These are phyloP conservation scores for Mythimna lalbum DNA, from an alignment of 2,888 invertebrate species.

Conservation along the genomic window DNA sequence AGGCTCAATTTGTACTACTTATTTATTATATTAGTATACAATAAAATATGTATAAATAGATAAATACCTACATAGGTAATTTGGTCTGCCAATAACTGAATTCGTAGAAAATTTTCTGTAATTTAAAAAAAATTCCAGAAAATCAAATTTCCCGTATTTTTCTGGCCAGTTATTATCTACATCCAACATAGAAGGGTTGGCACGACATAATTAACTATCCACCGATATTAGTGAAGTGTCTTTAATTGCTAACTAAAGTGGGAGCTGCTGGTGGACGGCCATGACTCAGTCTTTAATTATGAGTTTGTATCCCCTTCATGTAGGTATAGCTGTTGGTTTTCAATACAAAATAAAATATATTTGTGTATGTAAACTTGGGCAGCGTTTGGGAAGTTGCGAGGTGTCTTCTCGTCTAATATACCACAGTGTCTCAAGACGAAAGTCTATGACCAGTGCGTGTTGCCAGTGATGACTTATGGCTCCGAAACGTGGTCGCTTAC, in stretches of 20 bases:
- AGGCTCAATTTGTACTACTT: too few relatives aligned
- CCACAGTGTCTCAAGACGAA: too few relatives aligned
- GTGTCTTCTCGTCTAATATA: too few relatives aligned
- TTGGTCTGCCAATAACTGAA: neutral
- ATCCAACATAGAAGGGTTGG: conserved; percentile 30
- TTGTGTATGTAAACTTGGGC: too few relatives aligned
- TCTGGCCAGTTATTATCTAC: conserved; percentile 24
- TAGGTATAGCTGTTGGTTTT: neutral
- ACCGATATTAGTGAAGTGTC: conserved; percentile 25
- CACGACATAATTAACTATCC: conserved; percentile 33
- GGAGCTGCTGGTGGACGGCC: neutral
- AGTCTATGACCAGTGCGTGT: too few relatives aligned
- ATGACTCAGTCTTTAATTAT: neutral
- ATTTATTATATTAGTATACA: too few relatives aligned
- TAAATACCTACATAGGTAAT: too few relatives aligned
- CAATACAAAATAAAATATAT: too few relatives aligned
- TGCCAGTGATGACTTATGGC: too few relatives aligned
- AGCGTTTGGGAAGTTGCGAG: too few relatives aligned
- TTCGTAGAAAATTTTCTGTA: neutral
- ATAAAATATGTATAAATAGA: too few relatives aligned
- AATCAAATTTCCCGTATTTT: conserved; percentile 12
- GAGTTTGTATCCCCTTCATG: neutral
- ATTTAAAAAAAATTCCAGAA: neutral
- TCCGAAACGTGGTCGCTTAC: too few relatives aligned
- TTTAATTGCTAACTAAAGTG: conserved; percentile 33